Evolutionary conservation across 2,797 vertebrate genomes (phyloP), one percentile per base, ranked within the genome.

Genomic region (Chaunax sp.): DNA sequence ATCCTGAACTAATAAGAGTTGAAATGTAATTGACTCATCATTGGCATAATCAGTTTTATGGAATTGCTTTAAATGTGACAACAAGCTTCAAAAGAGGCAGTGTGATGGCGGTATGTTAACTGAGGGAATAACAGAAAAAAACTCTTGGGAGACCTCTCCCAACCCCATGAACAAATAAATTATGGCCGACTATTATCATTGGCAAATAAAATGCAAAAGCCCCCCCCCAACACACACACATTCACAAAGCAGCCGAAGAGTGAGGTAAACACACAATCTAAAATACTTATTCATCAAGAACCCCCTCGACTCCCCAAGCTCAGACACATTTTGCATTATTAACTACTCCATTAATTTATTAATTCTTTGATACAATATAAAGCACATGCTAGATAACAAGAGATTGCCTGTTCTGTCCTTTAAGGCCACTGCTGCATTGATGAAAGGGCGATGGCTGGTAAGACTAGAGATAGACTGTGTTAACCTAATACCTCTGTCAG

Each of bases 1-100:
- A 90, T 90, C 90, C 87, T 90, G 87, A 91, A 92, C 90, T 92
- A 91, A 92, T 91, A 89, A 81, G 85, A 90, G 86, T 77, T 85
- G 83, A 92, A 89, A 90, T 80, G 87, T 90, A 92, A 92, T 92
- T 90, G 90, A 90, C 88, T 92, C 73, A 58, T 86, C 60, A 74
- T 68, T 45, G 46, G 79, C 67, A 58, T 92, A 90, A 92, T 90
- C 89, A 84, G 75, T 89, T 91, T 90, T 86, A 90, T 82, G 83
- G 79, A 87, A 90, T 88, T 73, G 78, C 77, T 87, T 87, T 85
- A 85, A 89, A 90, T 80, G 86, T 89, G 85, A 91, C 89, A 85
- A 88, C 85, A 86, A 84, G 86, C 77, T 82, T 69, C 64, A 82
- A 72, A 88, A 78, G 82, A 72, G 1, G 52, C 23, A 20, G 41